phyloP scores from a whole-genome alignment of 2,113 vertebrate genomes.

The Neopipo cinnamomea region DNA sequence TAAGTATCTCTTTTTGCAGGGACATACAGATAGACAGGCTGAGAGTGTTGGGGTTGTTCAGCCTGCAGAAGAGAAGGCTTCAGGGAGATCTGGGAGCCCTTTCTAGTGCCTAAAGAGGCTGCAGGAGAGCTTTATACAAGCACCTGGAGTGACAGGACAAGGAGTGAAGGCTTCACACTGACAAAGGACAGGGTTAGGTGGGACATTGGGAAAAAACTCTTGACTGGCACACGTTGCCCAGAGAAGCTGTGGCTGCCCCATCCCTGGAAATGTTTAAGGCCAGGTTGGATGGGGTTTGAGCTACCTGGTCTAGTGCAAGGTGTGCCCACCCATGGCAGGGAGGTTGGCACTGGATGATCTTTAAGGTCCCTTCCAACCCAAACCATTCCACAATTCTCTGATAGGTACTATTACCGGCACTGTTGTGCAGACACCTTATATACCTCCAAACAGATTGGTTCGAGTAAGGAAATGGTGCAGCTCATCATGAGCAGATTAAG shows the following conservation, averaged over 20 bases:
- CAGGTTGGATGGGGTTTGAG: rapidly evolving
- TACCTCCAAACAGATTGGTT: background rate
- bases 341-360: rapidly evolving
- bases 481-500: background rate
- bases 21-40: background rate
- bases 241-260: background rate
- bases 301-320: rapidly evolving
- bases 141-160: no score
- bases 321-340: background rate
- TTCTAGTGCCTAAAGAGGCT: background rate
- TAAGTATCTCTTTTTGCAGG: background rate
- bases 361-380: background rate
- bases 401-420: background rate
- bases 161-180: background rate
- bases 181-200: background rate
- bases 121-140: background rate
- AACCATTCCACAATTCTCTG: background rate
- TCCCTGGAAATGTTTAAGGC: background rate
- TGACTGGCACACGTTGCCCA: background rate
- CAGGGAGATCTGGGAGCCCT: background rate
- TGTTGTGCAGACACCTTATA: background rate
- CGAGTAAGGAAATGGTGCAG: background rate
- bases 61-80: background rate
- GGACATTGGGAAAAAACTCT: background rate
- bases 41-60: background rate